Evolutionary conservation across 2,113 vertebrate species (phyloP).

Genomic region (Aegithalos caudatus): DNA sequence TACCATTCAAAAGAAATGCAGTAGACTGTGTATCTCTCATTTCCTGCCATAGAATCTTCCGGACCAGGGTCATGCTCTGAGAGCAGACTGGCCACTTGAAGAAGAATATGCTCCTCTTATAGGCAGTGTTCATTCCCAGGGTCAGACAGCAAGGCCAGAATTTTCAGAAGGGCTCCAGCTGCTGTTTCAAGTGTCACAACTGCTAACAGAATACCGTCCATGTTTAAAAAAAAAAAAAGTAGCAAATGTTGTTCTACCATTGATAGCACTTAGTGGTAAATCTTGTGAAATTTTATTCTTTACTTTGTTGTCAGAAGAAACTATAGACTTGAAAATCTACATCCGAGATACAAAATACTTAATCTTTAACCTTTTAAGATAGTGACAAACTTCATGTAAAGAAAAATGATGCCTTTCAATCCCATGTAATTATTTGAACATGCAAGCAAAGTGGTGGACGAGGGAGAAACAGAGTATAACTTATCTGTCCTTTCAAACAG

Average conservation of each 20-base stretch:
- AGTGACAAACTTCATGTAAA: background rate
- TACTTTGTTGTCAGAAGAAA: background rate
- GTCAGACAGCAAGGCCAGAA: background rate
- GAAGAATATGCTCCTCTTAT: background rate
- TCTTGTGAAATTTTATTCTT: background rate
- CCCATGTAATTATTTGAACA: background rate
- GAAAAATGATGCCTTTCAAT: background rate
- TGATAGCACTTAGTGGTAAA: background rate
- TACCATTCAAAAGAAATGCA: background rate
- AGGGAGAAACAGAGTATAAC: background rate
- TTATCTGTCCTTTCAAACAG: background rate
- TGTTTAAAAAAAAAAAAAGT: background rate
- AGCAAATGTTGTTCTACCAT: background rate
- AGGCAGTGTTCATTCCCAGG: background rate
- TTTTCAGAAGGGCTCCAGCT: background rate
- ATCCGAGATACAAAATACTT: background rate
- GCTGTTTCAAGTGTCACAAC: background rate
- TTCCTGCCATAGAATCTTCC: background rate
- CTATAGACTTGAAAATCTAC: background rate
- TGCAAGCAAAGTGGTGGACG: background rate
- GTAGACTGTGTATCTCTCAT: background rate
- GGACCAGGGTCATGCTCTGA: background rate
- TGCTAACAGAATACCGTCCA: background rate
- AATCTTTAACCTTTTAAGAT: background rate
- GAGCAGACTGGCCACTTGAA: background rate